phyloP scores from a whole-genome alignment of 2,113 vertebrate genomes.

The Zosterops japonicus region DNA sequence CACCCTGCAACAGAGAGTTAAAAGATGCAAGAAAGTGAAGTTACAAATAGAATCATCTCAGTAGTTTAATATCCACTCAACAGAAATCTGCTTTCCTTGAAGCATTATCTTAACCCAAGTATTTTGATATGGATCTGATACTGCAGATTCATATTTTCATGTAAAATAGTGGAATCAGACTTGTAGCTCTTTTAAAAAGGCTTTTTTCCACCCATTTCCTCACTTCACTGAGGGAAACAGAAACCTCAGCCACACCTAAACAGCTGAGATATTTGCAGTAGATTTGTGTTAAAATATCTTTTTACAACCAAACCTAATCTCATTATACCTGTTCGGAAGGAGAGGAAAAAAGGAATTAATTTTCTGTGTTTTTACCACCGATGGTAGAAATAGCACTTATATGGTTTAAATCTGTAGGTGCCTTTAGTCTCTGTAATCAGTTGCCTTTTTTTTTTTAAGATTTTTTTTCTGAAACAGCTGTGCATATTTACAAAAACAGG shows the following conservation, averaged over 20 bases:
- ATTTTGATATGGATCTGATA: background rate
- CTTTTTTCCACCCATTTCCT: background rate
- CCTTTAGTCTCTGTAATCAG: background rate
- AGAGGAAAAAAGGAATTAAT: background rate
- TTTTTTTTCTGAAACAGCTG: slow-evolving; percentile 27
- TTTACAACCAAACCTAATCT: background rate
- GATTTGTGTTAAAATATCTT: background rate
- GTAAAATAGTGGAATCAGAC: background rate
- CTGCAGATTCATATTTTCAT: background rate
- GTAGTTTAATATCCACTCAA: background rate
- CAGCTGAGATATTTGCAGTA: background rate
- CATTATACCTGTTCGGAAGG: background rate
- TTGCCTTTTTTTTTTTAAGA: background rate
- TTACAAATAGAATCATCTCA: background rate
- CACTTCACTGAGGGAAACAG: background rate
- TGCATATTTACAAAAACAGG: slow-evolving; percentile 2
- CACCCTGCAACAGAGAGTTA: slow-evolving; percentile 78
- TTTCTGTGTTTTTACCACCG: background rate
- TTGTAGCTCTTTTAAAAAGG: background rate
- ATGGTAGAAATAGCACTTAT: background rate
- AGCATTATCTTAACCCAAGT: background rate
- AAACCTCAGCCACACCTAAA: background rate
- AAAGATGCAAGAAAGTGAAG: background rate
- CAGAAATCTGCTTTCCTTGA: background rate
- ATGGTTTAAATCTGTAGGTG: background rate